phyloP scores from a whole-genome alignment of 2,113 vertebrate genomes.

The Megalops atlanticus region DNA sequence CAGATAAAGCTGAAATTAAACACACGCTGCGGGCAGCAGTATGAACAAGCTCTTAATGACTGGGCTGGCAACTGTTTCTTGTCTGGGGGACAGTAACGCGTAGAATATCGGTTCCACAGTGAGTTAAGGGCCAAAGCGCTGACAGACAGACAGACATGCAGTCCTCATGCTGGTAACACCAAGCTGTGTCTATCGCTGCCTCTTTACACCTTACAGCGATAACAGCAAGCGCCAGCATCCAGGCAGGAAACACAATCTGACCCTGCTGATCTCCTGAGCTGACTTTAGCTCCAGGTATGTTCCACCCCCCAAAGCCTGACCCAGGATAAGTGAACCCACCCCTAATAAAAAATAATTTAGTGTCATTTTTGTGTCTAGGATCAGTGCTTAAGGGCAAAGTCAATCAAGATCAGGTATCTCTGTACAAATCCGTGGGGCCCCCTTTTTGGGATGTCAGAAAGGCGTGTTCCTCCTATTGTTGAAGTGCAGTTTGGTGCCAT shows the following conservation, averaged over 20 bases:
- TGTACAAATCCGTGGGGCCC: too few species aligned
- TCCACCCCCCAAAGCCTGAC: not conserved
- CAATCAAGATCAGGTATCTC: too few species aligned
- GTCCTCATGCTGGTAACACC: not conserved
- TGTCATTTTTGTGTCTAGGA: not conserved
- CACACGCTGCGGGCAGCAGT: not conserved
- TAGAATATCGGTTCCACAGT: too few species aligned
- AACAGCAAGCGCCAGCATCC: too few species aligned
- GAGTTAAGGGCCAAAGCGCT: not conserved
- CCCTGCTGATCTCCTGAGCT: too few species aligned
- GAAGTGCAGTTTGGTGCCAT: not conserved
- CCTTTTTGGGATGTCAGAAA: not conserved
- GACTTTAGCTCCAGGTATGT: too few species aligned
- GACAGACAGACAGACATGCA: not conserved
- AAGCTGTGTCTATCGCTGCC: too few species aligned
- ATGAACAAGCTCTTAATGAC: not conserved
- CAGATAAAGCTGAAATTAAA: not conserved
- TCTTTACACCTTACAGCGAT: too few species aligned
- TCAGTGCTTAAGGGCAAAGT: not conserved
- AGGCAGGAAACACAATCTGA: too few species aligned
- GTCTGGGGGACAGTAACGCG: not conserved
- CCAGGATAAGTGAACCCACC: not conserved
- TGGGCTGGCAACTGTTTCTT: not conserved
- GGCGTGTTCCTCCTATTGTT: not conserved
- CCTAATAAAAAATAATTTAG: not conserved